Conservation (phyloP, 2,797 vertebrate genomes). For the Geotria australis region DNA sequence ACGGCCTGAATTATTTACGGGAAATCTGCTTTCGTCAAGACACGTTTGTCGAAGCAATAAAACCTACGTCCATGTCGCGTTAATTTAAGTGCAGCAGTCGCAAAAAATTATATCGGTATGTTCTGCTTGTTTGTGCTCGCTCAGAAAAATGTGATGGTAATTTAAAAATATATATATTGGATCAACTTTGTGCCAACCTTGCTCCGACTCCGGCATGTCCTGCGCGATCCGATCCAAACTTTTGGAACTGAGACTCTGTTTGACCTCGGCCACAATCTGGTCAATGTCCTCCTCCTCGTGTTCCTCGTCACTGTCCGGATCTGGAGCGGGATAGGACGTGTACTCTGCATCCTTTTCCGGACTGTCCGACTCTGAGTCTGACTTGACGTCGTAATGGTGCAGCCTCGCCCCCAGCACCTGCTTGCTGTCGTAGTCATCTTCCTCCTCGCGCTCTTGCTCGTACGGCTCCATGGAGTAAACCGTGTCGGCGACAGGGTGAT, state of each 20-base stretch:
- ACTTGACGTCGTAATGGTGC: conserved; percentile 73
- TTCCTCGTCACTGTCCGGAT: conserved; percentile 21
- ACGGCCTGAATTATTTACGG: no score
- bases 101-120: no score
- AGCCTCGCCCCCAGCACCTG: conserved; percentile 64
- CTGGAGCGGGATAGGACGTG: conserved; percentile 49
- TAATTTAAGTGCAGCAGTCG: no score
- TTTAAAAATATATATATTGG: no score
- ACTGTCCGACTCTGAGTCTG: conserved; percentile 72
- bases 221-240: conserved; percentile 27
- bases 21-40: no score
- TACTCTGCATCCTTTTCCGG: conserved; percentile 87
- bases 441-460: conserved; percentile 21
- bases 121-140: no score
- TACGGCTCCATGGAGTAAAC: conserved; percentile 25
- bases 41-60: no score
- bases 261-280: conserved; percentile 38
- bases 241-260: conserved; percentile 46
- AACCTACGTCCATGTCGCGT: no score
- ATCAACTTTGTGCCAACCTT: conserved; percentile 4
- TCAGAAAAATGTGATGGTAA: no score
- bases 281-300: conserved; percentile 73
- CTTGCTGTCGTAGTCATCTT: conserved; percentile 29
- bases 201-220: conserved; percentile 28
- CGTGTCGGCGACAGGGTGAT: conserved; percentile 20